Evolutionary conservation across 2,797 vertebrate genomes (phyloP).

Genomic region (Euthynnus affinis): DNA sequence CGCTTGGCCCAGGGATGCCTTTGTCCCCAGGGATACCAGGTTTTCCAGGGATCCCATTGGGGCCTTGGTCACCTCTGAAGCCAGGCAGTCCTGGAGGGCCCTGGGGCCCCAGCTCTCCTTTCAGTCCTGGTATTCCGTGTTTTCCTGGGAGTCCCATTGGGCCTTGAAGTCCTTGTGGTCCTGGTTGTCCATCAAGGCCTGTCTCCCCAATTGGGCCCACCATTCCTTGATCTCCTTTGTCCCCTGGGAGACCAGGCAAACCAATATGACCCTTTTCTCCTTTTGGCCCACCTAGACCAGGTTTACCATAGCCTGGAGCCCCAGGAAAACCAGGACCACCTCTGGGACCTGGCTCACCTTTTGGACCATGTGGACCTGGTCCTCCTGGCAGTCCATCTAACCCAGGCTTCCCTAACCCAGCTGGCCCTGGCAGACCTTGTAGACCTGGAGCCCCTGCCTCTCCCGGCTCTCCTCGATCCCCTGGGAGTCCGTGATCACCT

Average conservation of each 20-base stretch:
- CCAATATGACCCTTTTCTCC: constrained; percentile 93
- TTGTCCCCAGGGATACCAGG: constrained; percentile 94
- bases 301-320: constrained; percentile 93
- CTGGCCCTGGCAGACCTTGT: constrained; percentile 89
- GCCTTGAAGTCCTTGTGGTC: constrained; percentile 91
- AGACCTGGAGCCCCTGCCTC: constrained; percentile 87
- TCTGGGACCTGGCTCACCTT: constrained; percentile 89
- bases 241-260: constrained; percentile 89
- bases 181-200: constrained; percentile 90
- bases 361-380: constrained; percentile 87
- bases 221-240: constrained; percentile 92
- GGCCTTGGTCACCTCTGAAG: constrained; percentile 93
- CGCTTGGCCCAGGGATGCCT: constrained; percentile 90
- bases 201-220: constrained; percentile 89
- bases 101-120: constrained; percentile 91
- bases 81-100: constrained; percentile 93
- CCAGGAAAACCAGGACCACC: constrained; percentile 92
- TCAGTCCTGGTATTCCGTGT: constrained; percentile 91
- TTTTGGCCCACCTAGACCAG: constrained; percentile 91
- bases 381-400: constrained; percentile 89
- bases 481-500: constrained; percentile 90
- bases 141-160: constrained; percentile 96
- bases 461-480: constrained; percentile 87
- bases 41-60: constrained; percentile 90
- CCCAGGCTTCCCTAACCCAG: constrained; percentile 89